Base-by-base conservation (phyloP, 1,140 invertebrate genomes). In the Phthorimaea operculella region DNA sequence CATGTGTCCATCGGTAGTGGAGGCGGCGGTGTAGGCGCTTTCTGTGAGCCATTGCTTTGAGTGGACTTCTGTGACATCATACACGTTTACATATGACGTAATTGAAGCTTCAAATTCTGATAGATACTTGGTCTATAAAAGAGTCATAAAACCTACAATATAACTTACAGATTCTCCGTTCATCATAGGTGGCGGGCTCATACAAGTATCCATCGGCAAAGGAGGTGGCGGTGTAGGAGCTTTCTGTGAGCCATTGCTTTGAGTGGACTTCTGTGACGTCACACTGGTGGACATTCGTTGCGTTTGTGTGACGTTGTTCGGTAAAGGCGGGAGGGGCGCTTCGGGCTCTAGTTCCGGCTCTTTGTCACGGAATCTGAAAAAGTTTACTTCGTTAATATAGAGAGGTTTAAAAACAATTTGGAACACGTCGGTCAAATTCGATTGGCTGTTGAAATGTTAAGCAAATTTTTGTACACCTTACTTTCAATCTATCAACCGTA, bases 181-280 rank as follows among this genome's bases (percentile, higher is more conserved):
- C 44, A 76, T 60, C 42, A 63, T 63, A 0, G 74, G 90, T 18
- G 90, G 89, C 11, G 89, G 88, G 10, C 88, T 88, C 28, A 85
- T 83, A 57, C 88, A 87, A 3, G 79, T 71, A 36, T 83, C 77
- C 59, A 71, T 73, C 4, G 74, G 69, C 0, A 72, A 52, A 4
- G 76, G 68, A 0, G 75, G 68, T 0, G 73, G 65, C 11, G 68
- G 51, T 17, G 59, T 36, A 52, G 62, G 54, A 17, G 48, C 33
- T 1, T 51, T 49, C 48, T 55, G 54, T 15, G 52, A 33, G 17
- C 42, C 16, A 14, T 15, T 21, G 34, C 34, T n/a, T 8, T 15
- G 51, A 33, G n/a, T 15, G 33, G 39, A 42, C 39, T 42, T 42
- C 39, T 47, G 44, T 47, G 44, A 47, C 44, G 44, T 47, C 44